Evolutionary conservation across 2,797 vertebrate species (phyloP).

Genomic region (Pseudochirops cupreus): DNA sequence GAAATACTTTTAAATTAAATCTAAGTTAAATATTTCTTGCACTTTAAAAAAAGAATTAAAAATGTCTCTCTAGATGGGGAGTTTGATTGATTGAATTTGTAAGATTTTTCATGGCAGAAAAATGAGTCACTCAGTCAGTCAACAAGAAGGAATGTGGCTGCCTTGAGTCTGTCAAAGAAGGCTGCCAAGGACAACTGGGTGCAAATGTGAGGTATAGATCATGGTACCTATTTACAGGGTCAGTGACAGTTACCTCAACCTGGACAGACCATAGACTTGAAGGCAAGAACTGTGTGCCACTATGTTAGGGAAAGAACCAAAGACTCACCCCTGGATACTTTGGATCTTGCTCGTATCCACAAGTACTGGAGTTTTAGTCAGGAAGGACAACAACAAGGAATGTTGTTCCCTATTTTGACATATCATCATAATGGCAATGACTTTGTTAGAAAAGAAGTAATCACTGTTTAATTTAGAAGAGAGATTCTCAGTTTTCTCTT

Average conservation of each 20-base stretch:
- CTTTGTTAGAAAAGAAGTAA: background rate
- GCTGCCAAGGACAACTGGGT: slow-evolving; percentile 10
- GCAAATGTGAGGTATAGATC: background rate
- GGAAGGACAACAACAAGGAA: background rate
- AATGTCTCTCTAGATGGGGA: slow-evolving; percentile 16
- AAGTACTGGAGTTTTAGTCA: background rate
- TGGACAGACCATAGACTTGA: background rate
- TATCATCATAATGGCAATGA: background rate
- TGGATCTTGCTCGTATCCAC: background rate
- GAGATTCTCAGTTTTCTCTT: background rate
- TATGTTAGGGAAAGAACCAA: background rate
- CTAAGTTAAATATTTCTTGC: slow-evolving; percentile 41
- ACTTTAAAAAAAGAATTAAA: slow-evolving; percentile 21
- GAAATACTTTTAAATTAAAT: slow-evolving; percentile 42
- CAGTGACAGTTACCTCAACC: background rate
- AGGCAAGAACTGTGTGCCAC: background rate
- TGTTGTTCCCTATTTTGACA: background rate
- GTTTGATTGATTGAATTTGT: slow-evolving; percentile 39
- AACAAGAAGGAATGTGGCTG: slow-evolving; percentile 10
- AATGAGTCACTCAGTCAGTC: too few species aligned
- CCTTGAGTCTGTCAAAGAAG: background rate
- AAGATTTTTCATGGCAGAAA: slow-evolving; percentile 33
- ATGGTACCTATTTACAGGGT: background rate
- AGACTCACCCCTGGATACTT: background rate
- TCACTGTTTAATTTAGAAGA: background rate